These are phyloP conservation scores for Percina caprodes DNA, from an alignment of 2,113 vertebrate species.

Conservation along the genomic window DNA sequence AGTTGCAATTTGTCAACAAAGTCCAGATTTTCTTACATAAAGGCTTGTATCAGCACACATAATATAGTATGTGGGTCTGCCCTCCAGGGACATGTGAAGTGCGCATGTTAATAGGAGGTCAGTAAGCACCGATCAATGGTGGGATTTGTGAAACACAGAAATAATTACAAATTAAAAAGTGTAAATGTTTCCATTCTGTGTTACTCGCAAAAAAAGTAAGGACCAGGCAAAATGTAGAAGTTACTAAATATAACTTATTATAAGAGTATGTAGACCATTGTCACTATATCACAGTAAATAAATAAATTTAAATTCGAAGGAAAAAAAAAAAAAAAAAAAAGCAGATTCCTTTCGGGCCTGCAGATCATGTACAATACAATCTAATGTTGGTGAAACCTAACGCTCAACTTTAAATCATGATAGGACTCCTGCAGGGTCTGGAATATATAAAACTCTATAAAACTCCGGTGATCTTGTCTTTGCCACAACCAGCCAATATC, in stretches of 20 bases:
- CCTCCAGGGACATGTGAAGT: background rate
- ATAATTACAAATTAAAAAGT: background rate
- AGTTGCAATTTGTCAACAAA: background rate
- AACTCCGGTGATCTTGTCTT: background rate
- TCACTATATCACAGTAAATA: background rate
- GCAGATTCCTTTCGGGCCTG: too few species aligned
- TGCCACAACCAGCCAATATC: conserved; percentile 2
- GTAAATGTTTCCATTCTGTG: background rate
- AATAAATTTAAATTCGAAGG: too few species aligned
- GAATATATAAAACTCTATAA: too few species aligned
- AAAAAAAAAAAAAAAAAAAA: too few species aligned
- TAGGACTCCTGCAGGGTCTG: background rate
- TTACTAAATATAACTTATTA: background rate
- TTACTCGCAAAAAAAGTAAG: background rate
- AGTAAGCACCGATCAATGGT: background rate
- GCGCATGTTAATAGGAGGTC: background rate
- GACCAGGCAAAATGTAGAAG: background rate
- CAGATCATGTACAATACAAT: background rate
- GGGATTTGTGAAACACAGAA: background rate
- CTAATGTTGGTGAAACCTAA: background rate
- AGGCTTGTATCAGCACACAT: background rate
- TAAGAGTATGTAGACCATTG: background rate
- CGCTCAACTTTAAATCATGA: background rate
- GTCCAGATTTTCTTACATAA: background rate
- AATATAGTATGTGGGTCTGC: background rate